Base-by-base conservation (phyloP, 2,113 vertebrate species). In the Muscicapa adusta region DNA sequence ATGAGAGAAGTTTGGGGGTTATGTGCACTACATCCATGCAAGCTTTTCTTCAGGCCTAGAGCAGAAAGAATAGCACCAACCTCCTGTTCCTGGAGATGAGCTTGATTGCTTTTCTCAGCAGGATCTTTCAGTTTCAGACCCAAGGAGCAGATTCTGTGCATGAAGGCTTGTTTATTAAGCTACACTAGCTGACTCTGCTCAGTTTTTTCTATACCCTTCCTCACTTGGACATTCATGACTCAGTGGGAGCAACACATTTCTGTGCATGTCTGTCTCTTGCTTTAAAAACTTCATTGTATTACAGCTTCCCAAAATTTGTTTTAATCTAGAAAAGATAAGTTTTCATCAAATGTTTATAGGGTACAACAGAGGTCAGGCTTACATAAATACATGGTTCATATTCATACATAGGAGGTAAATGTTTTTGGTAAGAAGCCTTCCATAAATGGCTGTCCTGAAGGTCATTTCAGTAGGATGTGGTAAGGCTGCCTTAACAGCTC, bases 1-100 rank as follows among this genome's bases (percentile, higher is more conserved):
- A 0, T 65, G n/a, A 70, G 10, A 36, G 22, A 23, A 26, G 1
- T 40, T 45, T 53, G 33, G 18, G 15, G 4, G 4, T 33, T 85
- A 13, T 6, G 13, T 18, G 5, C 23, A 42, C 9, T 34, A 53
- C 54, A 42, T 19, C 7, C 0, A 0, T 18, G n/a, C 5, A 20
- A 51, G 19, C 15, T 18, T 74, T 78, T 38, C 54, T 56, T 85
- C 12, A 11, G 18, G 12, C 54, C 7, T 40, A 4, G 28, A 36
- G 13, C 1, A 36, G n/a, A n/a, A 83, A 51, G 2, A 9, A 16
- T 31, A 43, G 31, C 7, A 22, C 36, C 12, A 77, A 2, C 14
- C 3, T 40, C 8, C 14, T 58, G 1, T 9, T 77, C 25, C 38
- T 84, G 11, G 19, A 84, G 31, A 18, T 40, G 28, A 80, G 10